Base-by-base conservation (phyloP, 2,113 vertebrate species). In the Oryzias woworae region DNA sequence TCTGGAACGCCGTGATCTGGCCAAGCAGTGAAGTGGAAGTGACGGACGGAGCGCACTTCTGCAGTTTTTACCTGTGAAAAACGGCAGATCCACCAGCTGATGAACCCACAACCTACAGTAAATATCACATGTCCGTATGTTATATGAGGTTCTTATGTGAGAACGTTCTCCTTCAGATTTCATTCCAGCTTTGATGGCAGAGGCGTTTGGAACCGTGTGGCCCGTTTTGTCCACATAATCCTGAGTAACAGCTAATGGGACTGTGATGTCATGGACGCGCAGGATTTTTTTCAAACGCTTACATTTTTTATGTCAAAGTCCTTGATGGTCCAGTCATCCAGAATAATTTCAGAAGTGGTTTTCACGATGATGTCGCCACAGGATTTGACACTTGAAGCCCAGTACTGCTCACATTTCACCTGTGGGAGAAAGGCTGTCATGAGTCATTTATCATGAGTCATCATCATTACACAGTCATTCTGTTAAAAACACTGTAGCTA, bases 1-100 rank as follows among this genome's bases (percentile, higher is more conserved):
- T 95, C 91, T 0, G 97, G 97, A 20, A 98, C 97, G 0, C 96
- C 95, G 0, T 98, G 96, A 83, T 99, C 97, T 0, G 97, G 97
- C 97, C 97, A 99, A 51, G 96, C 95, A 6, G 95, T 98, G 83
- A 97, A 99, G 77, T 98, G 97, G 88, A 99, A 99, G n/a, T 99
- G 97, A 7, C 95, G 91, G 53, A 99, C 83, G 0, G 82, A 72
- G 45, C 94, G 95, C 41, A 89, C 94, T 80, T 97, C 95, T 0
- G 90, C 78, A 3, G 91, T 95, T 83, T 91, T 90, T 7, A 88
- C 72, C 96, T 98, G 77, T 5, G 80, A 36, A 14, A 78, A 47
- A 73, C 3, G 46, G 4, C 4, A 48, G 24, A 20, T n/a, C 4
- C 7, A 47, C 45, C 16, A 47, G n/a, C 6, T 2, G 47, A 48